A percentile compares a stretch with the other conserved stretches of the same genome.
phyloP scores from a whole-genome alignment of 2,113 vertebrate genomes.

The Pogona vitticeps region DNA sequence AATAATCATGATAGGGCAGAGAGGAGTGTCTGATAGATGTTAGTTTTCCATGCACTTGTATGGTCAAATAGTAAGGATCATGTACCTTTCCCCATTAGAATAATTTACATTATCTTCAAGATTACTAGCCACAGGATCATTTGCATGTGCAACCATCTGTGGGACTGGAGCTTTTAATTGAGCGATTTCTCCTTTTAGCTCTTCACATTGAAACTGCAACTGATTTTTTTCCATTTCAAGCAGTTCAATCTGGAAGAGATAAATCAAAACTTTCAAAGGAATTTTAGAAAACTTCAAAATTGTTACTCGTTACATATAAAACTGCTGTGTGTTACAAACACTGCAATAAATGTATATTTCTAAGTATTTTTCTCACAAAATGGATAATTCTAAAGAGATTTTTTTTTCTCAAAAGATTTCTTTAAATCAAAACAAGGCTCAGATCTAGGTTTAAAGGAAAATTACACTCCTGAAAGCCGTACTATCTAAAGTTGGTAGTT shows the following conservation, averaged over 20 bases:
- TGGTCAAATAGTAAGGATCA: conserved; percentile 58
- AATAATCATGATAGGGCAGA: conserved; percentile 13
- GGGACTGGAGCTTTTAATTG: conserved; percentile 75
- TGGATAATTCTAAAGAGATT: too few relatives aligned
- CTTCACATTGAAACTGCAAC: conserved; percentile 78
- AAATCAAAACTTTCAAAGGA: conserved; percentile 32
- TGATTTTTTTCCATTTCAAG: conserved; percentile 79
- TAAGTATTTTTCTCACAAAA: too few relatives aligned
- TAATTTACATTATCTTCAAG: conserved; percentile 73
- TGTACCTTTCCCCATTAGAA: conserved; percentile 78
- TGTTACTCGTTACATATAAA: too few relatives aligned
- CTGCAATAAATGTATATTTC: too few relatives aligned
- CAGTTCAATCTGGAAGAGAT: conserved; percentile 75
- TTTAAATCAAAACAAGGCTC: too few relatives aligned
- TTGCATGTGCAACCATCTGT: conserved; percentile 63
- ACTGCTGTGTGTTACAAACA: too few relatives aligned
- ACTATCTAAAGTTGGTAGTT: too few relatives aligned
- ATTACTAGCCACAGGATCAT: conserved; percentile 73
- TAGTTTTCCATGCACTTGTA: conserved; percentile 15
- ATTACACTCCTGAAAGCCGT: too few relatives aligned
- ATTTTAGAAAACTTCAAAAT: background rate
- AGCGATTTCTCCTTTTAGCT: conserved; percentile 80
- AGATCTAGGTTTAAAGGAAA: too few relatives aligned
- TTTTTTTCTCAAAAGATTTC: too few relatives aligned
- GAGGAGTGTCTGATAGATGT: background rate